Evolutionary conservation across 2,113 vertebrate genomes (phyloP), one percentile per base, ranked within the genome.

Genomic region (Ceuthmochares aereus): DNA sequence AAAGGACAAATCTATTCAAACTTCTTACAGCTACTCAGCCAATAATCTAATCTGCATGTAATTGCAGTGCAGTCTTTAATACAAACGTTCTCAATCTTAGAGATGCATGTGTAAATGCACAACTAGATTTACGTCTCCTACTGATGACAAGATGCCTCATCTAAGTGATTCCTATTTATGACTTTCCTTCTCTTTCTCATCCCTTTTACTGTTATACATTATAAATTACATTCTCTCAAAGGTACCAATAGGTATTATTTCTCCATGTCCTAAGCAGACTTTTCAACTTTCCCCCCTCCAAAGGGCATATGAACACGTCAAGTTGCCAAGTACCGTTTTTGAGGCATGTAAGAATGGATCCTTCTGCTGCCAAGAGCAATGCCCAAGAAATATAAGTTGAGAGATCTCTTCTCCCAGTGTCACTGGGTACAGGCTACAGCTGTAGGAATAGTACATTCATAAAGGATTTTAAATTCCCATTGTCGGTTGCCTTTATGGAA

Each of bases 11-110:
- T 95, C 95, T 93, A 97, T 97, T 95, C 92, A 34, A 92, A 90
- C 87, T 93, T 95, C 94, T 95, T 22, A 77, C 75, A 97, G 95
- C 92, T 90, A 96, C 84, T 96, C 95, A 97, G 82, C 89, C 95
- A 91, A 91, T 92, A 93, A 96, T 87, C 96, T 95, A 93, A 96
- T 97, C 84, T 97, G 96, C 95, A 97, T 96, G 92, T 96, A 95
- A 97, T 95, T 95, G 96, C 67, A 82, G 67, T 2, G 70, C 60
- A 43, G 69, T 70, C 74, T 92, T 93, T 96, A 88, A 96, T 96
- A 95, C 76, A 87, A 95, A 94, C 17, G 89, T 77, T 94, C 93
- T 93, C 90, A 37, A 20, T 70, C 54, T 93, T 8, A 3, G 72
- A 87, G 93, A 93, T 8, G 83, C 84, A 86, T 34, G 32, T 89